Base-by-base conservation (phyloP, 2,113 vertebrate species). In the Erinaceus europaeus region DNA sequence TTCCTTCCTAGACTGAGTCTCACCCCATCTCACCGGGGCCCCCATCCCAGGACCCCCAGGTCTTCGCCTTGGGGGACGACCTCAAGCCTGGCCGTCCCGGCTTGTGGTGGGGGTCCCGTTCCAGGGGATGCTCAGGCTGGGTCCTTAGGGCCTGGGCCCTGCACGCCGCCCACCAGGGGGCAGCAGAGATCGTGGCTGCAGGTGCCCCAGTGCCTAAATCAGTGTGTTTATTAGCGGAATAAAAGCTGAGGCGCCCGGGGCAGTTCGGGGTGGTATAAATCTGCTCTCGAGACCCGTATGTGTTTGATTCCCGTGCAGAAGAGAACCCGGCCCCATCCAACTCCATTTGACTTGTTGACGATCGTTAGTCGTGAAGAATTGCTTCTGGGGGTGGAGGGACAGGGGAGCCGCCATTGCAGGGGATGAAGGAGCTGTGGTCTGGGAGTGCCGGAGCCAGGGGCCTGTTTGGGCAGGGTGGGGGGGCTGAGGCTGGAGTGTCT, bases 251-350 rank as follows among this genome's bases (percentile, higher is more conserved):
- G 92, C 93, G 82, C 86, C 90, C 68, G 59, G 86, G 90, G 90
- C 92, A 94, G 92, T 95, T 96, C 67, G 46, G 88, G 87, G 94
- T 95, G 91, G 90, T 96, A 95, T 96, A 95, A 96, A 95, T 96
- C 95, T 96, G 92, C 92, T 94, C 93, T 80, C 89, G 95, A 95
- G 95, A 93, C 93, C 96, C 96, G 96, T 95, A 95, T 97, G 96
- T 93, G 95, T 94, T 96, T 97, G 96, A 97, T 97, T 97, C 96
- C 95, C 96, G n/a, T n/a, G n/a, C n/a, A n/a, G n/a, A n/a, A n/a
- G n/a, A n/a, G n/a, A n/a, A n/a, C n/a, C n/a, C n/a, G n/a, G n/a
- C n/a, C n/a, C n/a, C n/a, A n/a, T n/a, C n/a, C n/a, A n/a, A n/a
- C n/a, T n/a, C n/a, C n/a, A n/a, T n/a, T n/a, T n/a, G n/a, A n/a